Base-by-base conservation (phyloP, 2,888 invertebrate genomes). In the Allygus modestus region DNA sequence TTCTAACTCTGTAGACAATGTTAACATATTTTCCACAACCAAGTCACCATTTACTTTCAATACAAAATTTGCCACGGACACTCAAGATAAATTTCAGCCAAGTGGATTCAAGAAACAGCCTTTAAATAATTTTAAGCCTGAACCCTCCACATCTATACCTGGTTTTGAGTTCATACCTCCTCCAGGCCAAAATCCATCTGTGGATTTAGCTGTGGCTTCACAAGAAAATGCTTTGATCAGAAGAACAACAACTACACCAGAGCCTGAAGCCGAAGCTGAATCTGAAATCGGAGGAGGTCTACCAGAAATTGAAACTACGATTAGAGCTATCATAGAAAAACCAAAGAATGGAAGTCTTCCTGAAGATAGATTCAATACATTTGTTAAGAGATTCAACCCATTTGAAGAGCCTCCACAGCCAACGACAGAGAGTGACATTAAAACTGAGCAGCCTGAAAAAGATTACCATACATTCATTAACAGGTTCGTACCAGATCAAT, bases 301-400 rank as follows among this genome's bases (percentile, higher is more conserved):
- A 23, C 79, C 79, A 33, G 54, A 79, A 54, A 58, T 37, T 37
- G 79, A 79, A n/a, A 77, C 43, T 17, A 51, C 28, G 0, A 37
- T 79, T 1, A 79, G 58, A 79, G 79, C 79, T 58, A 33, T 33
- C 5, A 79, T 79, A 31, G 79, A 79, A 33, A 46, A 31, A 79
- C 28, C 84, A n/a, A 61, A 46, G 20, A 71, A 82, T 71, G 51
- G 77, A 28, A 58, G 58, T 28, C 15, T 82, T 9, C 81, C 81
- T n/a, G 73, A 82, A 31, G 71, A 83, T n/a, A 65, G 33, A 12
- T 85, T 69, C 37, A 85, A 85, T 54, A 79, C 77, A 4, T 85
- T 85, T 37, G 83, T 85, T 9, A 85, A 77, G 28, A 43, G 85
- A 28, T 85, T 85, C 31, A 81, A 83, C 28, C 85, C 85, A 4